phyloP scores from a whole-genome alignment of 1,140 invertebrate species.

The Bombus waltoni region DNA sequence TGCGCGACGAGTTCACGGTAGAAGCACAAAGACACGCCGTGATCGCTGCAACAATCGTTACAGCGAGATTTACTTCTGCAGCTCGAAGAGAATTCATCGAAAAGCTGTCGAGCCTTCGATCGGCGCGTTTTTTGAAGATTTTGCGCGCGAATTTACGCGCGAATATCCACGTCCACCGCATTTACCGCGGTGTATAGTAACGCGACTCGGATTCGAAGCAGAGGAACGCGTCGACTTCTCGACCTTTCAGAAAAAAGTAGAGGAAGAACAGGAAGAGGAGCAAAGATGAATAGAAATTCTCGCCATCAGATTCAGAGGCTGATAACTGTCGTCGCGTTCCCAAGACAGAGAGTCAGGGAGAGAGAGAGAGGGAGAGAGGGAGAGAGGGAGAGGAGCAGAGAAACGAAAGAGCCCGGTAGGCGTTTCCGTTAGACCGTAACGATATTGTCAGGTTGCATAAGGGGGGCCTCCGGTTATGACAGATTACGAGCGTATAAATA shows the following conservation, averaged over 20 bases:
- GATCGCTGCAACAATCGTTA: too few species aligned
- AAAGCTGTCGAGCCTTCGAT: too few species aligned
- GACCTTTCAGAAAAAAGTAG: too few species aligned
- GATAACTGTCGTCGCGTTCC: slow-evolving; percentile 60
- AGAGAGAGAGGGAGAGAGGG: background rate
- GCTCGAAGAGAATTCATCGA: too few species aligned
- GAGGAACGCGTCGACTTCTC: too few species aligned
- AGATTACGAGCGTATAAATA: slow-evolving; percentile 72
- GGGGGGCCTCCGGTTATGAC: slow-evolving; percentile 65
- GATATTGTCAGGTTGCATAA: slow-evolving; percentile 73
- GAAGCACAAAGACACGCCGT: too few species aligned
- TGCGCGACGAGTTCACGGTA: background rate
- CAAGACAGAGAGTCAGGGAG: background rate
- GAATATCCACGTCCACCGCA: too few species aligned
- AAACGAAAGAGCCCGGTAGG: slow-evolving; percentile 36
- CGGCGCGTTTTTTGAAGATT: too few species aligned
- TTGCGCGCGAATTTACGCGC: too few species aligned
- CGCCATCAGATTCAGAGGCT: slow-evolving; percentile 46
- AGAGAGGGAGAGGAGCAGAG: background rate
- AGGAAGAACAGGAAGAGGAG: background rate
- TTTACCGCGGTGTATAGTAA: too few species aligned
- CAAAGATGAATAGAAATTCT: slow-evolving; percentile 39
- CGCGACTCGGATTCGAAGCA: too few species aligned
- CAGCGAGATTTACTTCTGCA: too few species aligned
- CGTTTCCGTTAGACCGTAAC: slow-evolving; percentile 69